phyloP scores from a whole-genome alignment of 2,113 vertebrate genomes.

The Carollia perspicillata region DNA sequence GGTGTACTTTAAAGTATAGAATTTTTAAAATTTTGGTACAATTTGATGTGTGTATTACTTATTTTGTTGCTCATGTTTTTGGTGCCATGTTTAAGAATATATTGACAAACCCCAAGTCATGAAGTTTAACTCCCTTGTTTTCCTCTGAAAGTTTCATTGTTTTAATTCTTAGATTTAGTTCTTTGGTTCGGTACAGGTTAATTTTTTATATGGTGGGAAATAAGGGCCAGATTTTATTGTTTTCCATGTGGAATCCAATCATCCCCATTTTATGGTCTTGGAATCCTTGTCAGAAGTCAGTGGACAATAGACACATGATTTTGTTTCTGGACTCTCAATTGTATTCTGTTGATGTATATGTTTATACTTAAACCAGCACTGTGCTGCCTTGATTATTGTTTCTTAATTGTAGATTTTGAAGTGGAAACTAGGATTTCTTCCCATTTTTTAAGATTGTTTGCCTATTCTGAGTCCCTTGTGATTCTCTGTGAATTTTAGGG shows the following conservation, averaged over 20 bases:
- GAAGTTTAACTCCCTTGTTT: not conserved
- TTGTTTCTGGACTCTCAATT: not conserved
- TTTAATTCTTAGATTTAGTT: not conserved
- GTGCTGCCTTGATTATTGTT: not conserved
- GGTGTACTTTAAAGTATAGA: not conserved
- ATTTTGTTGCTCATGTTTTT: not conserved
- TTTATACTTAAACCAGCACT: not conserved
- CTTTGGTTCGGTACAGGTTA: not conserved
- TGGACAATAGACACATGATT: not conserved
- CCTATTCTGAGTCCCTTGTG: not conserved
- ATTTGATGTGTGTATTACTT: not conserved
- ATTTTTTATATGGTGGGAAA: not conserved
- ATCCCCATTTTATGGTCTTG: not conserved
- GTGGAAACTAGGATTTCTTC: not conserved
- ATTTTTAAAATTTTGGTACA: not conserved
- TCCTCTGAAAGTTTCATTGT: not conserved
- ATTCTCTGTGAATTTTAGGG: not conserved
- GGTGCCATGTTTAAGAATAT: not conserved
- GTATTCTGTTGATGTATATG: not conserved
- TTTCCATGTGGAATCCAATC: not conserved
- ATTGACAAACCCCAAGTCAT: not conserved
- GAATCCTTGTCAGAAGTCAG: not conserved
- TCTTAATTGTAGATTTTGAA: not conserved
- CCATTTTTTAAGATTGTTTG: not conserved
- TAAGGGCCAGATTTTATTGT: not conserved